A percentile compares a stretch with the other conserved stretches of the same genome.
These are phyloP conservation scores for Notarius quadriscutis DNA, from an alignment of 2,113 vertebrate species.

Conservation along the genomic window DNA sequence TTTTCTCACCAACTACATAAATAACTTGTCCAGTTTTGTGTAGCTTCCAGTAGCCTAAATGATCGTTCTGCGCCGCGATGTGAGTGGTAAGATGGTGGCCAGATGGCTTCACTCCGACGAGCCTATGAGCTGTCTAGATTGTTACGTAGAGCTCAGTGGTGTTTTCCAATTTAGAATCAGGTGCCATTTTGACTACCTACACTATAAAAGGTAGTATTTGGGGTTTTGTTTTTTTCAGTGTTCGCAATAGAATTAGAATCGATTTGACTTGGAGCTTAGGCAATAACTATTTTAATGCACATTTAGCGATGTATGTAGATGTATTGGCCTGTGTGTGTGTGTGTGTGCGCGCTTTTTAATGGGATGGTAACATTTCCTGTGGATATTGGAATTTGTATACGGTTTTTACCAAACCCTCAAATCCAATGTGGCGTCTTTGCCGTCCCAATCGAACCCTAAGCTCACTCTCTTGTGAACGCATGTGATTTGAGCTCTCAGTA, in stretches of 20 bases:
- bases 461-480: neutral
- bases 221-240: constrained; percentile 40
- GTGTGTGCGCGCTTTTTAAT: neutral
- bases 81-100: too few relatives aligned
- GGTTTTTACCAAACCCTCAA: constrained; percentile 14
- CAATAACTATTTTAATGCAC: constrained; percentile 49
- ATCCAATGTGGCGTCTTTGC: neutral
- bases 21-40: too few relatives aligned
- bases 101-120: too few relatives aligned
- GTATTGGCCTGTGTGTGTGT: neutral
- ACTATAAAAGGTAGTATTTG: constrained; percentile 54
- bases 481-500: neutral
- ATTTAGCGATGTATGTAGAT: constrained; percentile 3
- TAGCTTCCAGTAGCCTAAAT: too few relatives aligned
- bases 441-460: neutral
- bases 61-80: too few relatives aligned
- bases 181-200: constrained; percentile 59
- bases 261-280: constrained; percentile 53
- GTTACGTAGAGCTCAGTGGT: neutral
- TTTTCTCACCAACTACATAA: too few relatives aligned
- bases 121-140: too few relatives aligned
- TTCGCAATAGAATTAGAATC: constrained; percentile 56
- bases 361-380: constrained; percentile 23
- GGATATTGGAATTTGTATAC: constrained; percentile 21
- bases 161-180: constrained; percentile 32